Percentiles rank a stretch among this genome's conserved stretches.
phyloP scores from a whole-genome alignment of 2,113 vertebrate genomes.

The Acrocephalus arundinaceus region DNA sequence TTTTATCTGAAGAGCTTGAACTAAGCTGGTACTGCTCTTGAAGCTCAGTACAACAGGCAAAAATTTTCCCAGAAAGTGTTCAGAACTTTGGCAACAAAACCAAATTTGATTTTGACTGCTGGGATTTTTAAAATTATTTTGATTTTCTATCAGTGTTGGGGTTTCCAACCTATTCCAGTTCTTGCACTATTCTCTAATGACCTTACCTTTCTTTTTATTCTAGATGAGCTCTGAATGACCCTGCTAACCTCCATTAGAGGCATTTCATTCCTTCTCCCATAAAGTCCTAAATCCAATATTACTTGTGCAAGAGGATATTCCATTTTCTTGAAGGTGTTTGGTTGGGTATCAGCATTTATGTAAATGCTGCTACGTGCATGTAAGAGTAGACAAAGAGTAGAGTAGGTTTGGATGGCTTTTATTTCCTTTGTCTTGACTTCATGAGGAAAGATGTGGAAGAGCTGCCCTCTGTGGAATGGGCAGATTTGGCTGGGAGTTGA shows the following conservation, averaged over 20 bases:
- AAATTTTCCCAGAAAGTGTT: neutral
- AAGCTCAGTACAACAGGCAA: neutral
- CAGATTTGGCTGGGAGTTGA: neutral
- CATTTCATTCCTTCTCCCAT: neutral
- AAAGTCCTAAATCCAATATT: neutral
- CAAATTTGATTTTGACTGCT: neutral
- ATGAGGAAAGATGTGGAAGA: neutral
- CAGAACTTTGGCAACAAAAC: neutral
- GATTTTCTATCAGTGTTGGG: neutral
- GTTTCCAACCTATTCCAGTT: neutral
- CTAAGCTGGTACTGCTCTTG: neutral
- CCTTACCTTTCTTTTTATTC: neutral
- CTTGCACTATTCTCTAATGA: neutral
- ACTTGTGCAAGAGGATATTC: neutral
- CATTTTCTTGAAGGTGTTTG: neutral
- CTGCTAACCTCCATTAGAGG: neutral
- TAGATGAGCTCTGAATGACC: neutral
- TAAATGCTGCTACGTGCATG: neutral
- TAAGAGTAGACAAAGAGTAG: neutral
- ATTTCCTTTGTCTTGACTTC: neutral
- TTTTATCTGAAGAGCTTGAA: neutral
- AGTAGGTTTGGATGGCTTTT: neutral
- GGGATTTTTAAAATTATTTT: accelerated
- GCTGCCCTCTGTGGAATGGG: neutral
- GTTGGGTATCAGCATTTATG: neutral